These are phyloP conservation scores for Premnoplex brunnescens DNA, from an alignment of 2,797 vertebrate genomes.

Conservation along the genomic window DNA sequence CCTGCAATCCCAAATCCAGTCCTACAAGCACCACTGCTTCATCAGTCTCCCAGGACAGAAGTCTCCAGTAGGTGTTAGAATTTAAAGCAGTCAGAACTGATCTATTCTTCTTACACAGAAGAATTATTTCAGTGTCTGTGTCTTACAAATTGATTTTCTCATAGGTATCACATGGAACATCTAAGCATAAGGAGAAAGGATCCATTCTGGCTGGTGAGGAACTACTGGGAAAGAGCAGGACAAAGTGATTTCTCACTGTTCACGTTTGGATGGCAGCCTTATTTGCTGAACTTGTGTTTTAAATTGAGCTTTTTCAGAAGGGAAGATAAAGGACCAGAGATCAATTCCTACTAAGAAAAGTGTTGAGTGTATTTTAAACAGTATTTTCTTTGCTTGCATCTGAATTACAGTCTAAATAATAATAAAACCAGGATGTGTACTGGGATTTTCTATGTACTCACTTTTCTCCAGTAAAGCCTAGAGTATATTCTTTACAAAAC, in stretches of 20 bases:
- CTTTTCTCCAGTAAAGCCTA: not conserved
- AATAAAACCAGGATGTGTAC: not conserved
- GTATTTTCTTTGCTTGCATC: not conserved
- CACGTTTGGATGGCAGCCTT: not conserved
- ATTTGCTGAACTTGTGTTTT: not conserved
- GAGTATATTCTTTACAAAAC: not conserved
- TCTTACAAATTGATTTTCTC: not conserved
- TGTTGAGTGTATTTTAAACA: not conserved
- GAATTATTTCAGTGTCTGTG: not conserved
- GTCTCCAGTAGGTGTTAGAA: not conserved
- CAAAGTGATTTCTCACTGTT: not conserved
- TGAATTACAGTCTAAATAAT: not conserved
- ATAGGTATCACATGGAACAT: not conserved
- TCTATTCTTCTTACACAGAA: not conserved
- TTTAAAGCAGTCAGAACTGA: not conserved
- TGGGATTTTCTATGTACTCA: not conserved
- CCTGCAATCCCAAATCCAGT: not conserved
- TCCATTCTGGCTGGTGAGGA: not conserved
- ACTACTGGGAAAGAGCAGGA: not conserved
- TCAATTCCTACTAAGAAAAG: not conserved
- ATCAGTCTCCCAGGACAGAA: not conserved
- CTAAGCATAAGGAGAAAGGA: not conserved
- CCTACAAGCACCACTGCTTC: not conserved
- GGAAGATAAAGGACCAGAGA: not conserved
- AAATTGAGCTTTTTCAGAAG: not conserved